Percentiles rank a stretch among this genome's conserved stretches.
These are phyloP conservation scores for Hirudinaria manillensis DNA, from an alignment of 2,888 invertebrate genomes.

Conservation along the genomic window DNA sequence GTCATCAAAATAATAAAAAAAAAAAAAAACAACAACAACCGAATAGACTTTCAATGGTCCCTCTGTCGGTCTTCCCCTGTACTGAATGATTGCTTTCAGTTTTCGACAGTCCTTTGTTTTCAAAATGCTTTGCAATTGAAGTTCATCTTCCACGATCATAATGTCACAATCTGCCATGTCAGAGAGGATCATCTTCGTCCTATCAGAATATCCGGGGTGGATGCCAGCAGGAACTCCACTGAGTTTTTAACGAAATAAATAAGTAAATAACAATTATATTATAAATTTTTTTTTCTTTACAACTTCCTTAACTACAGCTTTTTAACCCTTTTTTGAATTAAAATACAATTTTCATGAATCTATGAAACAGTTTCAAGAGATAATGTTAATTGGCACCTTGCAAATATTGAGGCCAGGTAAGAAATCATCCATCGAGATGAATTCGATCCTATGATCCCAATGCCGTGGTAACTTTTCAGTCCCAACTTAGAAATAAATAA, in stretches of 20 bases:
- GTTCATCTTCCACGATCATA: conserved; percentile 78
- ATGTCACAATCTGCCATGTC: conserved; percentile 78
- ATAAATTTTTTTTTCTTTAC: too few relatives aligned
- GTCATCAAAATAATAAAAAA: too few relatives aligned
- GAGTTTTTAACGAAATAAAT: too few relatives aligned
- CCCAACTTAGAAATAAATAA: not conserved
- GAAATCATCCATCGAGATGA: conserved; percentile 20
- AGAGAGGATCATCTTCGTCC: conserved; percentile 75
- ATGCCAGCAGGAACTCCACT: conserved; percentile 67
- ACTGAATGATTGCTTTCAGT: conserved; percentile 69
- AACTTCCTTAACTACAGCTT: too few relatives aligned
- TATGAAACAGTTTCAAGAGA: too few relatives aligned
- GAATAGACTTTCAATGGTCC: conserved; percentile 44
- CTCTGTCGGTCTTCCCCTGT: conserved; percentile 57
- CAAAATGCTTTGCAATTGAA: conserved; percentile 72
- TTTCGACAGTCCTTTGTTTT: conserved; percentile 46
- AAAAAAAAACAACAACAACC: conserved; percentile 37
- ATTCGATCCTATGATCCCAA: conserved; percentile 21
- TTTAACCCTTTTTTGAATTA: too few relatives aligned
- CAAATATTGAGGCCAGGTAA: conserved; percentile 13
- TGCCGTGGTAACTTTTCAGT: not conserved
- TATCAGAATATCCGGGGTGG: conserved; percentile 68
- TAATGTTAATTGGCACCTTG: not conserved
- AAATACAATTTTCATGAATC: too few relatives aligned
- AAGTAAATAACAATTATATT: too few relatives aligned